Evolutionary conservation across 2,113 vertebrate species (phyloP), one percentile per base, ranked within the genome.

Genomic region (Melanostigma gelatinosum): DNA sequence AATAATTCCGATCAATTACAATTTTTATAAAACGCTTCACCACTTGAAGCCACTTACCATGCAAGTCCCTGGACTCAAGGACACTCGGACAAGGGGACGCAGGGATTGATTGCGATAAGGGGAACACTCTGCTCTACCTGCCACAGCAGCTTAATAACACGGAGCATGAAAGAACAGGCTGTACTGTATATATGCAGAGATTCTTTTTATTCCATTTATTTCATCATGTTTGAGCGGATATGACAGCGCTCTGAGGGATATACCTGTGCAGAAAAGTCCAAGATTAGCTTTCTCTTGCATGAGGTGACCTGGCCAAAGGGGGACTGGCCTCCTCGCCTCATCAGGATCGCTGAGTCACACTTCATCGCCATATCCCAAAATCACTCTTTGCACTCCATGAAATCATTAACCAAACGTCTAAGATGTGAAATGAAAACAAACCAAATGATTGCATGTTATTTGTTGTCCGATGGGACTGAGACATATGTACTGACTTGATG

Each of bases 241-340:
- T 38, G 52, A 32, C 55, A 68, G 77, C 8, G 24, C 71, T 82
- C 64, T 60, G 54, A 76, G 78, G 75, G 75, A 77, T 57, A 77
- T 40, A 63, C 27, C 55, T 72, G 64, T 24, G 61, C 71, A 68
- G 74, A 71, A 44, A 77, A 88, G 58, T 76, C 84, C 72, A 70
- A 82, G 44, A 80, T 87, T 80, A 85, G 65, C 72, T 65, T 72
- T 80, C 15, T 20, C 42, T 64, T 80, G 67, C 34, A 27, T 72
- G 73, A 46, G 15, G 60, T 82, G 82, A 81, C 70, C 82, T 12
- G 58, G 60, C 48, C 81, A 29, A 24, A 57, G 55, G 55, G 55
- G 24, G 24, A 29, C 24, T 22, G 24, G 24, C 55, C 24, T 57
- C 13, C 54, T 70, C 66, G 72, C 64, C 50, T 84, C 58, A 63